Conservation (phyloP, 2,888 invertebrate species). For the Stenurella melanura region DNA sequence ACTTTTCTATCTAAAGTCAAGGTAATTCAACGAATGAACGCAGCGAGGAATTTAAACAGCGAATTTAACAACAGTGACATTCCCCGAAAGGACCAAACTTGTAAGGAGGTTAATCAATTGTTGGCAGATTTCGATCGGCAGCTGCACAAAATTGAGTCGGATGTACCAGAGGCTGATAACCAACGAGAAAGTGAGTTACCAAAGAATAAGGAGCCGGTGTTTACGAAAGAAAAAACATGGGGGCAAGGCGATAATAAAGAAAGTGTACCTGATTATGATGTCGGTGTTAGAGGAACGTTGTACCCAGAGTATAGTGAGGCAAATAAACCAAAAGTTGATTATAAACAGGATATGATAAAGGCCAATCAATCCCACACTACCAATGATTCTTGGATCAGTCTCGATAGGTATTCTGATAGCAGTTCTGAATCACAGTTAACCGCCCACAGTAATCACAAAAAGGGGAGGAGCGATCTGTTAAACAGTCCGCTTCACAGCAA, state of each 20-base stretch:
- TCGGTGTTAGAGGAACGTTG: conserved; percentile 65
- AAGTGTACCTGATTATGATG: conserved; percentile 70
- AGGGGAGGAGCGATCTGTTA: conserved; percentile 44
- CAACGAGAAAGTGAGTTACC: conserved; percentile 72
- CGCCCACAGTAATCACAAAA: conserved; percentile 55
- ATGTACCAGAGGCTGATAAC: conserved; percentile 57
- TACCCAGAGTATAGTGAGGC: conserved; percentile 45
- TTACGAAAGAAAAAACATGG: conserved; percentile 59
- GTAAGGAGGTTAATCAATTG: neutral
- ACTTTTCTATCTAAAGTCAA: conserved; percentile 69
- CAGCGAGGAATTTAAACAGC: conserved; percentile 62
- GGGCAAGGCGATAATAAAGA: conserved; percentile 67
- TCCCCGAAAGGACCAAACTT: neutral
- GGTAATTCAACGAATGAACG: conserved; percentile 63
- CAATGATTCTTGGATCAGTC: conserved; percentile 14
- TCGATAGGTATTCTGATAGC: conserved; percentile 52
- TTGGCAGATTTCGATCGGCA: conserved; percentile 4
- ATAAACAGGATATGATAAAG: conserved; percentile 19
- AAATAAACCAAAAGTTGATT: neutral
- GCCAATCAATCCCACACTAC: conserved; percentile 18
- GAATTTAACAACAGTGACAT: conserved; percentile 55
- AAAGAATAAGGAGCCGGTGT: conserved; percentile 60
- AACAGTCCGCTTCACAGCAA: conserved; percentile 59
- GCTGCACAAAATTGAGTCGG: conserved; percentile 35
- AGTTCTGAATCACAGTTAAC: conserved; percentile 65